Conservation (phyloP, 2,113 vertebrate genomes). For the Eptatretus burgeri region DNA sequence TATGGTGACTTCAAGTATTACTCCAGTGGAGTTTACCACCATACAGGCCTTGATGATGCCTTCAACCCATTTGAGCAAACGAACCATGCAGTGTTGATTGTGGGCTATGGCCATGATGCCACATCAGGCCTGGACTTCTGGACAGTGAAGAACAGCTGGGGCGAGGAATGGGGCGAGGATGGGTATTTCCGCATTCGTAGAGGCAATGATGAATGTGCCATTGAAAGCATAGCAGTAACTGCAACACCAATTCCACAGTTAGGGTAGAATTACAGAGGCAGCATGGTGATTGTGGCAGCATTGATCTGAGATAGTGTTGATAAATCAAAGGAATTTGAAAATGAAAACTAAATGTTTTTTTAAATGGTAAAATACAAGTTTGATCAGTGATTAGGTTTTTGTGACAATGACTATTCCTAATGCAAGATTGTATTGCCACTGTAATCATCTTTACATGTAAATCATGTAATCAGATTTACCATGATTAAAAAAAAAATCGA, state of each 20-base stretch:
- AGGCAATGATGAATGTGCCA: constrained; percentile 48
- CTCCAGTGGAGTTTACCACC: constrained; percentile 48
- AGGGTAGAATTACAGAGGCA: too few relatives aligned
- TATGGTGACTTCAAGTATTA: constrained; percentile 54
- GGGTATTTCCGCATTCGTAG: constrained; percentile 70
- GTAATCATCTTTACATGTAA: too few relatives aligned
- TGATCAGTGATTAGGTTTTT: too few relatives aligned
- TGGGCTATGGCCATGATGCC: constrained; percentile 46
- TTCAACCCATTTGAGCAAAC: constrained; percentile 73
- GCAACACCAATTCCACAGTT: constrained; percentile 37
- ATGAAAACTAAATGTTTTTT: too few relatives aligned
- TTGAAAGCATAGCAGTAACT: constrained; percentile 59
- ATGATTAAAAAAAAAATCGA: too few relatives aligned
- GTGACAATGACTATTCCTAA: too few relatives aligned
- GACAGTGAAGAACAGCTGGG: constrained; percentile 95
- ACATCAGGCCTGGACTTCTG: constrained; percentile 40
- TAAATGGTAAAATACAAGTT: too few relatives aligned
- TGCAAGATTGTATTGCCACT: too few relatives aligned
- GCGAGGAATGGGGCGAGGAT: constrained; percentile 36
- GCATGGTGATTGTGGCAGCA: too few relatives aligned
- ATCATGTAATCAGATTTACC: too few relatives aligned
- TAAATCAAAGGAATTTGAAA: too few relatives aligned
- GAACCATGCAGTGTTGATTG: constrained; percentile 64
- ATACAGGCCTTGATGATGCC: constrained; percentile 34
- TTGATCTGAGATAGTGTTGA: too few relatives aligned